These are phyloP conservation scores for Xestoiulus laeticollis DNA, from an alignment of 2,888 invertebrate genomes.

Conservation along the genomic window DNA sequence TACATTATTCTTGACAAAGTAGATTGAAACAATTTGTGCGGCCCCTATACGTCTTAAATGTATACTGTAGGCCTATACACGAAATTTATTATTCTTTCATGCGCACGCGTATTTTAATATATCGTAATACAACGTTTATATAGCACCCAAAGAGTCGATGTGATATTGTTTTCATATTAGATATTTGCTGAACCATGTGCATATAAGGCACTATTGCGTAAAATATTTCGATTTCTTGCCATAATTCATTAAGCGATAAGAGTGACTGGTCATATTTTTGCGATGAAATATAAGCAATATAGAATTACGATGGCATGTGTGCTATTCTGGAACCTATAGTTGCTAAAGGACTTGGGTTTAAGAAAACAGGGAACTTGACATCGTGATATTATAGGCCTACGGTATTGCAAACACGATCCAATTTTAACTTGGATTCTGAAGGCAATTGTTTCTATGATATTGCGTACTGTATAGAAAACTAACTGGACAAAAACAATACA, in stretches of 20 bases:
- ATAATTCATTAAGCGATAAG: slow-evolving; percentile 28
- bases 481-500: too few species aligned
- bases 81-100: not conserved
- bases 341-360: too few species aligned
- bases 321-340: not conserved
- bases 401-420: too few species aligned
- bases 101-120: not conserved
- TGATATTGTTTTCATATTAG: slow-evolving; percentile 37
- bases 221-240: not conserved
- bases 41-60: not conserved
- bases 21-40: slow-evolving; percentile 9
- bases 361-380: too few species aligned
- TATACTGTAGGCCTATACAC: not conserved
- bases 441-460: too few species aligned
- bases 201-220: not conserved
- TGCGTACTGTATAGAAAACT: too few species aligned
- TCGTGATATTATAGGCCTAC: too few species aligned
- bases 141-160: not conserved
- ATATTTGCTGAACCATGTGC: not conserved
- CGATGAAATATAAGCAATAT: not conserved
- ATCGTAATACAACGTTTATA: not conserved
- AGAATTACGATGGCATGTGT: not conserved
- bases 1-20: slow-evolving; percentile 5
- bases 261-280: slow-evolving; percentile 22
- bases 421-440: too few species aligned